Percentiles rank a stretch among this genome's conserved stretches.
Evolutionary conservation across 2,113 vertebrate species (phyloP).

Genomic region (Mormyrus lacerda): DNA sequence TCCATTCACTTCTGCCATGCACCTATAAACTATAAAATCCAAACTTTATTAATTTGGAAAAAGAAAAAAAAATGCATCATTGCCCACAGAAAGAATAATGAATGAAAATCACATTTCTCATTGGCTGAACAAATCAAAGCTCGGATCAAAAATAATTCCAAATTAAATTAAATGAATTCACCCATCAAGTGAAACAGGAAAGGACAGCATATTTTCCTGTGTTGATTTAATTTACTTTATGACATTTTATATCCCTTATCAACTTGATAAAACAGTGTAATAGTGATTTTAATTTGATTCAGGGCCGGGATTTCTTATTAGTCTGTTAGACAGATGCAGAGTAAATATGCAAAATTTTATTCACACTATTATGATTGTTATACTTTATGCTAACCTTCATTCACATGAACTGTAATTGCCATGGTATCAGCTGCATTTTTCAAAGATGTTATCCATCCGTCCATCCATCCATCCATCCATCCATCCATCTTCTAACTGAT

Average conservation of each 20-base stretch:
- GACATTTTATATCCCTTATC: slow-evolving; percentile 12
- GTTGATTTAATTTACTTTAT: slow-evolving; percentile 8
- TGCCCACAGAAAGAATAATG: slow-evolving; percentile 1
- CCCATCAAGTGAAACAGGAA: slow-evolving; percentile 2
- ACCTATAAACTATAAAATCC: slow-evolving; percentile 4
- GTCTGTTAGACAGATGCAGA: not conserved
- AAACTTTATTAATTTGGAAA: not conserved
- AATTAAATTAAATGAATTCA: slow-evolving; percentile 14
- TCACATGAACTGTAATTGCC: not conserved
- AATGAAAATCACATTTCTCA: slow-evolving; percentile 8
- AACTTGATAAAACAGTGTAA: not conserved
- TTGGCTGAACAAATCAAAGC: slow-evolving; percentile 11
- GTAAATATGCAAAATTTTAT: not conserved
- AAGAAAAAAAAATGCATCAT: not conserved
- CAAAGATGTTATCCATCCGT: not conserved
- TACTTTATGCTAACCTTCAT: not conserved
- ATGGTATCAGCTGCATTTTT: not conserved
- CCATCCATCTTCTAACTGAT: not conserved
- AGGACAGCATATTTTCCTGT: not conserved
- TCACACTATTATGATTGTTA: not conserved
- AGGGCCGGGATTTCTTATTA: not conserved
- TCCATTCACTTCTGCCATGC: not conserved
- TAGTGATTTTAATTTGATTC: slow-evolving; percentile 2
- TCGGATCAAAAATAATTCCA: not conserved
- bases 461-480: not conserved